Base-by-base conservation (phyloP, 2,113 vertebrate species). In the Chroicocephalus ridibundus region DNA sequence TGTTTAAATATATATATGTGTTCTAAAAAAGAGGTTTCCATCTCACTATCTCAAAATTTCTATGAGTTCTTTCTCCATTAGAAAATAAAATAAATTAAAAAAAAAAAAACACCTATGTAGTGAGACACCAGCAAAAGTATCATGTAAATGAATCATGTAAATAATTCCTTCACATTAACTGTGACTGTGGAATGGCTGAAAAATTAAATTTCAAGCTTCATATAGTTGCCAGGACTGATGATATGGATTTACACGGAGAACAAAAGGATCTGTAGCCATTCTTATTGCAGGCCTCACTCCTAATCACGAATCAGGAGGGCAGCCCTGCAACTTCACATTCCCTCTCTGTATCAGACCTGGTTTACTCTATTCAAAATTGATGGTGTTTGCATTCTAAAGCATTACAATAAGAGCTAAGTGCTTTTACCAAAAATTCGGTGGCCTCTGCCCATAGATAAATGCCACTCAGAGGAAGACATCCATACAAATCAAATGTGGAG, bases 91-190 rank as follows among this genome's bases (percentile, higher is more conserved):
- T 11, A 31, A 34, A 38, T 27, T 20, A 7, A 1, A 18, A 66
- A 44, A 88, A 88, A 14, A 8, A 0, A 0, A 13, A 4, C 5
- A 61, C 5, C 18, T 31, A 13, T 17, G 5, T 36, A 70, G 27
- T 66, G 22, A 74, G 42, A 58, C 4, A 60, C 7, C 8, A 83
- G 42, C 12, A 75, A 42, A 4, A 34, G 16, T 54, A 74, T 75
- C 70, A 85, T 69, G 15, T 38, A 22, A 40, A 40, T 40, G 40
- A 40, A 40, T 40, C 40, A 40, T 40, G 5, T 46, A 61, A 89
- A 65, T 34, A 68, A 64, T 60, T 55, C 20, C 51, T 64, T 75
- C n/a, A 55, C 10, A 49, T 16, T 81, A 82, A 47, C 24, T 34
- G 4, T 27, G 29, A 52, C 9, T 34, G 25, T 42, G 25, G 27